Conservation (phyloP, 2,888 invertebrate genomes). For the Dimorphilus gyrociliatus region DNA sequence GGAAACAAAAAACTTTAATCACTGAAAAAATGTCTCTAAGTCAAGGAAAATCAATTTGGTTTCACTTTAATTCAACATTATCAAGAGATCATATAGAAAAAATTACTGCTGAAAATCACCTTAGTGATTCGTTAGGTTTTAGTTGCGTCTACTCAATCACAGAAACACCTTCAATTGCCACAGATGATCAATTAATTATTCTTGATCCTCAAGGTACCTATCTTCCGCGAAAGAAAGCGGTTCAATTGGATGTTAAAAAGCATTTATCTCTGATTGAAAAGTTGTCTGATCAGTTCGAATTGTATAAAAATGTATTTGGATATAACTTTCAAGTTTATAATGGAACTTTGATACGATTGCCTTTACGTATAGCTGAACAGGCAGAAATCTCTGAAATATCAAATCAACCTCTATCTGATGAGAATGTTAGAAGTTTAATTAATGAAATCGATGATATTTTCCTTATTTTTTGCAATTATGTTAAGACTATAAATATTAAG, state of each 20-base stretch:
- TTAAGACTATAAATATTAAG: no score
- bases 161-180: conserved; percentile 29
- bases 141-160: conserved; percentile 32
- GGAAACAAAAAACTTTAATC: no score
- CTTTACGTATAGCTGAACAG: conserved; percentile 17
- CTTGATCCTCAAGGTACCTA: conserved; percentile 25
- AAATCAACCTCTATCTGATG: no score
- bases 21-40: no score
- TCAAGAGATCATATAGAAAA: no score
- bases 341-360: conserved; percentile 26
- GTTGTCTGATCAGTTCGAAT: conserved; percentile 17
- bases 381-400: conserved; percentile 16
- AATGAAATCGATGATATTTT: no score
- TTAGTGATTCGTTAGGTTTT: no score
- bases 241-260: conserved; percentile 22
- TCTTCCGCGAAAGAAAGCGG: conserved; percentile 16
- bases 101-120: no score
- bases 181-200: conserved; percentile 20
- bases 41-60: no score
- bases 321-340: conserved; percentile 14
- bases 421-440: no score
- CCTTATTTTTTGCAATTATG: no score
- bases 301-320: conserved; percentile 20
- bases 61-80: no score
- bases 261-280: conserved; percentile 15